Evolutionary conservation across 2,797 vertebrate genomes (phyloP).

Genomic region (Sebastes umbrosus): DNA sequence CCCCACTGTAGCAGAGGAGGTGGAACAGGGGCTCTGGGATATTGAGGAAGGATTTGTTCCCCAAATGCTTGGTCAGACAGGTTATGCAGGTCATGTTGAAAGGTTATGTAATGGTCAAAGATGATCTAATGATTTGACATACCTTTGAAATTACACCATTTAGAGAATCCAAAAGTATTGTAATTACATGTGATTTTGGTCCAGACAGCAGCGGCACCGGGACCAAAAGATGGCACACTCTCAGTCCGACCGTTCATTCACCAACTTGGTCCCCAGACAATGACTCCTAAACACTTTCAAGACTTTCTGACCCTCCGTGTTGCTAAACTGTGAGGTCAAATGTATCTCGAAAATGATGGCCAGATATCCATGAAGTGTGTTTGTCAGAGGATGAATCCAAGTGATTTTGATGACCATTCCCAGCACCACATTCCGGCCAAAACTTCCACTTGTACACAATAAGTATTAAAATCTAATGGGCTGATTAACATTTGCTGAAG

Average conservation of each 20-base stretch:
- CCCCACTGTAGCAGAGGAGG: neutral
- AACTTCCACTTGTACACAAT: neutral
- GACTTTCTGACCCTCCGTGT: neutral
- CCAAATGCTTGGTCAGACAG: neutral
- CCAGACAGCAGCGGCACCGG: neutral
- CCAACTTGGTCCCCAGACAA: neutral
- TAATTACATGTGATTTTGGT: neutral
- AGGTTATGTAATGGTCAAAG: neutral
- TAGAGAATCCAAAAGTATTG: neutral
- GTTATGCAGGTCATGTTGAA: neutral
- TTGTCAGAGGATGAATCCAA: neutral
- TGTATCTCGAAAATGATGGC: neutral
- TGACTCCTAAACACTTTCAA: neutral
- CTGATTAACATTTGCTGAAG: neutral
- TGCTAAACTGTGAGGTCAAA: neutral
- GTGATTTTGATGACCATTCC: neutral
- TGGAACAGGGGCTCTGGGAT: neutral
- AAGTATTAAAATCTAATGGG: neutral
- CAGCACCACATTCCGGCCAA: neutral
- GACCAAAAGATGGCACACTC: neutral
- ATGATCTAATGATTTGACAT: neutral
- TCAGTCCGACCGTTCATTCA: neutral
- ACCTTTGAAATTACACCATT: neutral
- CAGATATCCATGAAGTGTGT: neutral
- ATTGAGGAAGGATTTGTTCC: slow-evolving; percentile 10